phyloP scores from a whole-genome alignment of 2,888 invertebrate species.

The Agrilus mali region DNA sequence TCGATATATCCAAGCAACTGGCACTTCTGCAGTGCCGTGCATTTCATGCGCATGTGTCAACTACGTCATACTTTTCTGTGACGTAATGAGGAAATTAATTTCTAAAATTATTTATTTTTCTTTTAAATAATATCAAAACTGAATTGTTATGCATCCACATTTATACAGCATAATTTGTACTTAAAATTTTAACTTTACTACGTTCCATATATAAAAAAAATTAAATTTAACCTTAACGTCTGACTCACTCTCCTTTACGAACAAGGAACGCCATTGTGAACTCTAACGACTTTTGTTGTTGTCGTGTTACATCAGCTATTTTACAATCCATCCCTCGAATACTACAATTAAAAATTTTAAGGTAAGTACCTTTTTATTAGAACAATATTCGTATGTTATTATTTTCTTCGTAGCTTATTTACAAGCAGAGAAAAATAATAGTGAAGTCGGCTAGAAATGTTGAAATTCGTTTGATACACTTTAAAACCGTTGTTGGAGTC shows the following conservation, averaged over 20 bases:
- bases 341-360: conserved; percentile 35
- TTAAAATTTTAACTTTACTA: not conserved
- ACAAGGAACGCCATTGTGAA: conserved; percentile 72
- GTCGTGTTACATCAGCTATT: conserved; percentile 55
- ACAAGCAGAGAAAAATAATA: conserved; percentile 35
- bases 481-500: conserved; percentile 46
- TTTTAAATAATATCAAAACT: conserved; percentile 11
- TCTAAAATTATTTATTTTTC: conserved; percentile 13
- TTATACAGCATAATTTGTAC: conserved; percentile 7
- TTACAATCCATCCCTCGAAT: conserved; percentile 53
- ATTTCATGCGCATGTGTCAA: conserved; percentile 36
- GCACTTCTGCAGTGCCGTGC: conserved; percentile 49
- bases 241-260: conserved; percentile 29
- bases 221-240: conserved; percentile 2
- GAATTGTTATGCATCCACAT: conserved; percentile 2
- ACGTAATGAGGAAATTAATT: conserved; percentile 22
- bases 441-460: conserved; percentile 47
- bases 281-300: conserved; percentile 61
- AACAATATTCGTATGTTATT: conserved; percentile 18
- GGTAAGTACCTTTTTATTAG: conserved; percentile 24
- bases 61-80: conserved; percentile 29
- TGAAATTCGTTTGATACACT: conserved; percentile 58
- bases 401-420: conserved; percentile 34
- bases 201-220: not conserved
- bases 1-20: conserved; percentile 61